phyloP scores from a whole-genome alignment of 2,888 invertebrate genomes.

The Trypoxylon attenuatum region DNA sequence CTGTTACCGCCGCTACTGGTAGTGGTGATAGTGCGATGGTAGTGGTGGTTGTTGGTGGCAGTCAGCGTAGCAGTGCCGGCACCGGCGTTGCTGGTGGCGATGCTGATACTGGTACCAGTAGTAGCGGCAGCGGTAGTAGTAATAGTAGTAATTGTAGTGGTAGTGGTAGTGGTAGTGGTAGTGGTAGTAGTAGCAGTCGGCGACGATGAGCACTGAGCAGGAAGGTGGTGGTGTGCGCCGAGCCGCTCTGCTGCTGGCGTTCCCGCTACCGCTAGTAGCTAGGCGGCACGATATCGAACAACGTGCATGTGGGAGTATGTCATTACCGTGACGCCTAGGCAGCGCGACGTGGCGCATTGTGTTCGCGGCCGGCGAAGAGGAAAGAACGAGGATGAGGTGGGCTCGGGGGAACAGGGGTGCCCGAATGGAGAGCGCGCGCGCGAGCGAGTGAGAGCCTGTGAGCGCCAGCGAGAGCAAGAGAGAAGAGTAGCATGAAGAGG shows the following conservation, averaged over 20 bases:
- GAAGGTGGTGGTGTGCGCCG: neutral
- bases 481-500: slow-evolving; percentile 35
- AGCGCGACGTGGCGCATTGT: slow-evolving; percentile 63
- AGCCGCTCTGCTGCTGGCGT: slow-evolving; percentile 28
- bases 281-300: slow-evolving; percentile 54
- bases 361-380: slow-evolving; percentile 54
- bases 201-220: neutral
- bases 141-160: neutral
- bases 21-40: slow-evolving; percentile 6
- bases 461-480: slow-evolving; percentile 46
- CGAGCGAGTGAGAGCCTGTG: slow-evolving; percentile 6
- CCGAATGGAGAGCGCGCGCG: too few species aligned
- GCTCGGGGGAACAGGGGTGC: slow-evolving; percentile 17
- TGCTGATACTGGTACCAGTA: neutral
- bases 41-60: neutral
- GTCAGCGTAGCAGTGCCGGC: slow-evolving; percentile 4
- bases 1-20: slow-evolving; percentile 35
- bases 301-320: slow-evolving; percentile 66
- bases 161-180: neutral
- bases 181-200: neutral
- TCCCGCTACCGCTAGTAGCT: slow-evolving; percentile 42
- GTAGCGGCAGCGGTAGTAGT: slow-evolving; percentile 10
- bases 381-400: slow-evolving; percentile 39
- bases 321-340: slow-evolving; percentile 69
- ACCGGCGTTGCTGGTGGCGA: neutral